phyloP scores from a whole-genome alignment of 1,140 invertebrate genomes.

The Drosophila bifasciata region DNA sequence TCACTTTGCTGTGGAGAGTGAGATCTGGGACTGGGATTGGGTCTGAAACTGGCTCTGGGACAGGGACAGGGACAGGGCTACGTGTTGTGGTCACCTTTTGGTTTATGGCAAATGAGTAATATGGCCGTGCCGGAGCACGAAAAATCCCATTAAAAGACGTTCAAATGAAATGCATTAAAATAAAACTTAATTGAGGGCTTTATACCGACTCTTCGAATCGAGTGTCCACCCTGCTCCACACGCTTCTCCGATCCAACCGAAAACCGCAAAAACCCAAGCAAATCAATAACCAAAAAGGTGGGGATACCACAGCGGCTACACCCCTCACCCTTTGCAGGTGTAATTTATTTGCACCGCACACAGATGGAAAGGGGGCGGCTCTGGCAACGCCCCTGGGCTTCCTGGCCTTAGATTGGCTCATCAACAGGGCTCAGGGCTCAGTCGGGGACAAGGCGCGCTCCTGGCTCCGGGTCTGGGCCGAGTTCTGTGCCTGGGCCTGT shows the following conservation, averaged over 20 bases:
- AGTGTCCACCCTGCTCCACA: not conserved
- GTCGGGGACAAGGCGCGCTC: not conserved
- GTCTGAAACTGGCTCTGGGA: constrained; percentile 5
- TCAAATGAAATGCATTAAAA: constrained; percentile 81
- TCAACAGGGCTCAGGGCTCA: constrained; percentile 25
- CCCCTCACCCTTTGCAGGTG: constrained; percentile 38
- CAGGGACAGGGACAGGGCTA: constrained; percentile 35
- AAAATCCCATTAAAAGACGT: constrained; percentile 80
- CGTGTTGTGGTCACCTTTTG: constrained; percentile 81
- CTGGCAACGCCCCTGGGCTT: constrained; percentile 31
- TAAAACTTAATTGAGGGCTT: constrained; percentile 80
- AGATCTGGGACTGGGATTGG: constrained; percentile 13
- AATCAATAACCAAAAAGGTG: constrained; percentile 66
- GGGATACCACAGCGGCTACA: constrained; percentile 10
- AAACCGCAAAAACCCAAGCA: constrained; percentile 64
- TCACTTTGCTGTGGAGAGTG: constrained; percentile 10
- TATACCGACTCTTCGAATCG: constrained; percentile 44
- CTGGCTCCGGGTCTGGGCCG: not conserved
- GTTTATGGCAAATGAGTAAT: constrained; percentile 82
- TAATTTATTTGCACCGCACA: constrained; percentile 60
- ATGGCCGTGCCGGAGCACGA: constrained; percentile 59
- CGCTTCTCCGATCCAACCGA: not conserved
- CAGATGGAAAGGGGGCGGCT: constrained; percentile 29
- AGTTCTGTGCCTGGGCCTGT: not conserved
- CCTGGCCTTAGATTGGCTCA: constrained; percentile 65